Evolutionary conservation across 1,140 invertebrate genomes (phyloP), one percentile per base, ranked within the genome.

Genomic region (Platorchestia sp.): DNA sequence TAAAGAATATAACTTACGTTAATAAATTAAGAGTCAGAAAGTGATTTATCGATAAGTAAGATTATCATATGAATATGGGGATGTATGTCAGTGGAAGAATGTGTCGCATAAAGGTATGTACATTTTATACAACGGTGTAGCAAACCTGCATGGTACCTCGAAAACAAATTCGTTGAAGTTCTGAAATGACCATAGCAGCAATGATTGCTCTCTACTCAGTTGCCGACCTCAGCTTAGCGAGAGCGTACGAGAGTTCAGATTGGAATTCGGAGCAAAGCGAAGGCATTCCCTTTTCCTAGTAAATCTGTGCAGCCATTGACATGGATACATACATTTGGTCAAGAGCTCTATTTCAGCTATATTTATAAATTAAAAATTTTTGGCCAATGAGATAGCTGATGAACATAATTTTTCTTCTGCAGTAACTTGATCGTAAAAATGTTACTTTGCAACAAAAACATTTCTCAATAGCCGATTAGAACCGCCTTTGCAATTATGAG

Each of bases 31-130:
- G 91, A 93, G 45, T 44, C 43, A 47, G 27, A 93, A 93, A 93
- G 45, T 44, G 45, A 93, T 93, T 45, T 93, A 93, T 45, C 43
- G 40, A 36, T 44, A 90, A 45, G 87, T 42, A 44, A 93, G 91
- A 93, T 93, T 93, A 93, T n/a, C 43, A 93, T 93, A 93, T 47
- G 91, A 93, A 93, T 44, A 93, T 45, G 91, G 91, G 91, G 91
- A 93, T 93, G 91, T 93, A 93, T 93, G 91, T 44, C 91, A 93
- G 91, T 93, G 91, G 91, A 93, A 93, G 91, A 93, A 45, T 93
- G 45, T 47, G 43, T 93, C 10, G 10, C 43, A n/a, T 93, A 45
- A 93, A 93, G 44, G 41, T 93, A 45, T 93, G 36, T 93, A 93
- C 91, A 93, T 19, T 93, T 45, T 93, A 45, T 93, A 93, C 91